Evolutionary conservation across 1,140 invertebrate species (phyloP).

Genomic region (Psilanteris sp.): DNA sequence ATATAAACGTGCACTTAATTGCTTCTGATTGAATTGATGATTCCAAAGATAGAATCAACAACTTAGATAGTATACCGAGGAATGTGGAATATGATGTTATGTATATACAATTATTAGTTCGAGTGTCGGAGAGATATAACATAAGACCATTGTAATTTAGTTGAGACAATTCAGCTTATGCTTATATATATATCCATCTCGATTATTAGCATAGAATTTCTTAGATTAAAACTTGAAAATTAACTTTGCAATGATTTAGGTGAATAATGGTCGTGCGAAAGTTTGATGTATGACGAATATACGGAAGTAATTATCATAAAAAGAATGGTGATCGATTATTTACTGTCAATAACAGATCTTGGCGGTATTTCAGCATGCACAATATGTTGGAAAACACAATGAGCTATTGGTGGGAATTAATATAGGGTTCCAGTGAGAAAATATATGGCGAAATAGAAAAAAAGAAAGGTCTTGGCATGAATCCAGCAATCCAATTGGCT

Average conservation of each 20-base stretch:
- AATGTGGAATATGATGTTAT: conserved; percentile 23
- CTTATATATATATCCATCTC: conserved; percentile 3
- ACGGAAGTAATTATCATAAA: conserved; percentile 42
- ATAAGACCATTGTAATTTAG: neutral
- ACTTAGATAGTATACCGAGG: conserved; percentile 4
- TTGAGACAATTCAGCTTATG: conserved; percentile 29
- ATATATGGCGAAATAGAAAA: conserved; percentile 33
- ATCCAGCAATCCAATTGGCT: conserved; percentile 17
- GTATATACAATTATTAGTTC: conserved; percentile 31
- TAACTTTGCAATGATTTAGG: conserved; percentile 19
- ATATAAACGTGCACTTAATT: too few relatives aligned
- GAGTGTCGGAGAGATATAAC: conserved; percentile 1
- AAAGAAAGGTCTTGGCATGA: conserved; percentile 19
- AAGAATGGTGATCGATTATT: conserved; percentile 38
- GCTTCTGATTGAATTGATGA: conserved; percentile 7
- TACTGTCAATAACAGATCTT: conserved; percentile 38
- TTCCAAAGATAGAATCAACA: conserved; percentile 9
- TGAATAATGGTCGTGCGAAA: conserved; percentile 30
- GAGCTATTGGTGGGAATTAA: conserved; percentile 49
- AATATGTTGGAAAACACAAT: conserved; percentile 49
- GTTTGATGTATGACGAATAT: conserved; percentile 31
- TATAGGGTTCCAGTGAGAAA: conserved; percentile 22
- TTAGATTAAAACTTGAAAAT: conserved; percentile 8
- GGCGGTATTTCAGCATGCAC: conserved; percentile 43
- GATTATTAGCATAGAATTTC: conserved; percentile 4